Conservation (phyloP, 1,140 invertebrate species). For the Phortica variegata region DNA sequence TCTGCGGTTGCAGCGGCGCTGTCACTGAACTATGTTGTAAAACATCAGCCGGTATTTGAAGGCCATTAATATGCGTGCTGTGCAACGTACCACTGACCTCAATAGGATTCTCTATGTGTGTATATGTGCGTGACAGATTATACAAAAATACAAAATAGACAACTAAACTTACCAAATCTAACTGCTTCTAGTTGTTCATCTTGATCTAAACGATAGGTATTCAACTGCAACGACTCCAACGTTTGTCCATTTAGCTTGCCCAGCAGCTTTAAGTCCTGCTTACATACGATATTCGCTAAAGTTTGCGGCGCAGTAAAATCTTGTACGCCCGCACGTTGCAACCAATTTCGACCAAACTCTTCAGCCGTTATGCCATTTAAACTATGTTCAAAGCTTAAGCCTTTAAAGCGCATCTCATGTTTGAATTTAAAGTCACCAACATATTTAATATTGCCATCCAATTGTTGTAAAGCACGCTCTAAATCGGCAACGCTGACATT, state of each 20-base stretch:
- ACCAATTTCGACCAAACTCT: constrained; percentile 37
- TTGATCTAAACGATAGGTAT: constrained; percentile 55
- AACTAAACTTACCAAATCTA: constrained; percentile 52
- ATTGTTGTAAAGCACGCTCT: constrained; percentile 39
- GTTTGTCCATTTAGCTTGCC: constrained; percentile 51
- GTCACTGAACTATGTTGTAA: constrained; percentile 6
- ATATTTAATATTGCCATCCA: constrained; percentile 49
- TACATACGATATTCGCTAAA: constrained; percentile 32
- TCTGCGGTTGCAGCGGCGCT: background rate
- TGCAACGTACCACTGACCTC: constrained; percentile 25
- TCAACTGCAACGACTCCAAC: constrained; percentile 39
- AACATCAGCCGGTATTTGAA: constrained; percentile 43
- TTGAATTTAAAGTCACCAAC: constrained; percentile 49
- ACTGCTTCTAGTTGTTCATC: constrained; percentile 40
- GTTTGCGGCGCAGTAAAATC: constrained; percentile 37
- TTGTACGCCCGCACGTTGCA: constrained; percentile 30
- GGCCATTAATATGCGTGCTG: constrained; percentile 29
- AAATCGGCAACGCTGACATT: constrained; percentile 24
- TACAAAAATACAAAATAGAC: too few species aligned
- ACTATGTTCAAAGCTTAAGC: constrained; percentile 26
- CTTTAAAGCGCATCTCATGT: constrained; percentile 35
- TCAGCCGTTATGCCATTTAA: constrained; percentile 39
- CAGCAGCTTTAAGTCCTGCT: constrained; percentile 30
- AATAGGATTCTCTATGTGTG: constrained; percentile 44
- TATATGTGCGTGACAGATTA: background rate